phyloP scores from a whole-genome alignment of 2,888 invertebrate species.

The Lapara coniferarum region DNA sequence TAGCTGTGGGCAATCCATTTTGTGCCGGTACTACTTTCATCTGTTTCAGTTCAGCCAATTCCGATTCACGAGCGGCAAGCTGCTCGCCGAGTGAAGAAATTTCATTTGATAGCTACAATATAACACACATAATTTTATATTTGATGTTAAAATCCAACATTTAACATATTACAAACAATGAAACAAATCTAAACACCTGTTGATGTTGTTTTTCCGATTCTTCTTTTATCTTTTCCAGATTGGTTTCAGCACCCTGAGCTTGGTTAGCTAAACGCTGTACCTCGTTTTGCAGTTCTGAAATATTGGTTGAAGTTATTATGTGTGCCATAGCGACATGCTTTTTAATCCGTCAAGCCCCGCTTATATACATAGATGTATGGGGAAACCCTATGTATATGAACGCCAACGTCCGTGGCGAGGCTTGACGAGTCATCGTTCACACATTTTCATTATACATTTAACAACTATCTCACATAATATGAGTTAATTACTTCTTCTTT shows the following conservation, averaged over 20 bases:
- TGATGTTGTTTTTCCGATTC: constrained; percentile 78
- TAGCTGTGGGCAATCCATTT: constrained; percentile 62
- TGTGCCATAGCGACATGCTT: background rate
- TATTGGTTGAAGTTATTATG: constrained; percentile 25
- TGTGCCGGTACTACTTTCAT: constrained; percentile 68
- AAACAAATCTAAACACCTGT: constrained; percentile 50
- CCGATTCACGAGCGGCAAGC: constrained; percentile 58
- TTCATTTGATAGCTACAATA: constrained; percentile 58
- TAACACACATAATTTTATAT: background rate
- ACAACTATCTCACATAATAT: too few species aligned
- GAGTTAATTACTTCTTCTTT: too few species aligned
- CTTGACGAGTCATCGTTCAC: too few species aligned
- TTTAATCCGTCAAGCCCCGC: too few species aligned
- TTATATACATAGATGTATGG: too few species aligned
- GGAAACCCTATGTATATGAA: too few species aligned
- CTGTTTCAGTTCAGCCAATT: constrained; percentile 66
- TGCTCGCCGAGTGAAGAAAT: constrained; percentile 58
- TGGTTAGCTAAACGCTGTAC: constrained; percentile 71
- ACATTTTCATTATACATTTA: too few species aligned
- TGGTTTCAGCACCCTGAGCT: constrained; percentile 61
- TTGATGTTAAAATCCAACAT: background rate
- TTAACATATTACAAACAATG: background rate
- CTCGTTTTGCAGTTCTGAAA: constrained; percentile 77
- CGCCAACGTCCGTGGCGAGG: too few species aligned
- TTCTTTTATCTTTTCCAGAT: constrained; percentile 74